Percentiles rank a stretch among this genome's conserved stretches.
Evolutionary conservation across 2,113 vertebrate genomes (phyloP).

Genomic region (Stegastes partitus): DNA sequence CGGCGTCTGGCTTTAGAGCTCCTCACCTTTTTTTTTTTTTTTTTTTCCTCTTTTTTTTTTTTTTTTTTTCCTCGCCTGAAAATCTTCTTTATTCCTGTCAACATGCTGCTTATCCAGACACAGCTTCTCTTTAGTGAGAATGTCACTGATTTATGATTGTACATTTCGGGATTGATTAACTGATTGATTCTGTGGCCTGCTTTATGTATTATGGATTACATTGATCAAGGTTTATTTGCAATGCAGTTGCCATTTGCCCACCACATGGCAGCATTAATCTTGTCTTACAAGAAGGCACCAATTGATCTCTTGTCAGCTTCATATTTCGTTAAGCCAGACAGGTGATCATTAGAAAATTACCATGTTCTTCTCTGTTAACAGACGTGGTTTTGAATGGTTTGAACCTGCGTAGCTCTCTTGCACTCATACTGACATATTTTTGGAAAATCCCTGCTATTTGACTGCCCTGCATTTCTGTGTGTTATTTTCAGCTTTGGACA

Average conservation of each 20-base stretch:
- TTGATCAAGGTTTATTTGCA: slow-evolving; percentile 45
- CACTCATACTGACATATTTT: slow-evolving; percentile 2
- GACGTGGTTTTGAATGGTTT: not conserved
- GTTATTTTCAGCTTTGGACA: slow-evolving; percentile 35
- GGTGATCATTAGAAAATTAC: slow-evolving; percentile 40
- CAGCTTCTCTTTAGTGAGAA: slow-evolving; percentile 9
- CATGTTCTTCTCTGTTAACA: slow-evolving; percentile 14
- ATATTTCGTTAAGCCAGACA: slow-evolving; percentile 33
- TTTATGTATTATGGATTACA: slow-evolving; percentile 50
- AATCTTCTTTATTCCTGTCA: slow-evolving; percentile 54
- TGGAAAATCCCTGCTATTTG: slow-evolving; percentile 11
- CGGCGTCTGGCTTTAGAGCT: slow-evolving; percentile 54
- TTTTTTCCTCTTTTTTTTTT: slow-evolving; percentile 45
- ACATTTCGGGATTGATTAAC: slow-evolving; percentile 12
- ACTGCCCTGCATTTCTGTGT: slow-evolving; percentile 7
- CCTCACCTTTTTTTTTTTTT: slow-evolving; percentile 55
- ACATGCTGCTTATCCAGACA: slow-evolving; percentile 28
- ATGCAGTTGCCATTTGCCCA: slow-evolving; percentile 22
- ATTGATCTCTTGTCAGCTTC: slow-evolving; percentile 43
- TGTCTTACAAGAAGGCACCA: slow-evolving; percentile 11
- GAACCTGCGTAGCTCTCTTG: not conserved
- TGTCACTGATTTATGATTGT: slow-evolving; percentile 18
- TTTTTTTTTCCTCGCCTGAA: slow-evolving; percentile 39
- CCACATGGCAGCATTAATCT: slow-evolving; percentile 6
- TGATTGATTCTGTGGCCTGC: slow-evolving; percentile 31